Base-by-base conservation (phyloP, 2,888 invertebrate species). In the Heliconius aoede region DNA sequence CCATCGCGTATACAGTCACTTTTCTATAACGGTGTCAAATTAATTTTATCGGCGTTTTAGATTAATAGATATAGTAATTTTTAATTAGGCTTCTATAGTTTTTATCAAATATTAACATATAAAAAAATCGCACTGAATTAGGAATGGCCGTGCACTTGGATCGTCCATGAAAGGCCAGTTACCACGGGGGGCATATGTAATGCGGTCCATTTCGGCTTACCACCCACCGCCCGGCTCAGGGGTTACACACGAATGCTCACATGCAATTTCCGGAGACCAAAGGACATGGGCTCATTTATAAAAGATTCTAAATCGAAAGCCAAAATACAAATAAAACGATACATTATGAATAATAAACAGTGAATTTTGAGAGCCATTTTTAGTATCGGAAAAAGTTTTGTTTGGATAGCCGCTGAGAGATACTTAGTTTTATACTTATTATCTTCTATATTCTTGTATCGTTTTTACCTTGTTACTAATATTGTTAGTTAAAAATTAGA, bases 131-230 rank as follows among this genome's bases (percentile, higher is more conserved):
- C 21, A 46, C 2, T 24, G 64, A 64, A 36, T n/a, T 36, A 36
- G 7, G 15, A 36, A 64, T n/a, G 36, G 65, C 24, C 36, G 24
- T 65, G 65, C 65, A 65, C 40, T 65, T 65, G 36, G 51, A 68
- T 60, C 61, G 18, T 78, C 32, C 73, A 65, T 64, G 64, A 36
- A 67, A 67, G 71, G 71, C 64, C 76, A 74, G 77, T 79, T 73
- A 77, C 79, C 75, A 74, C 73, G 72, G 67, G 73, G 72, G 68
- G 73, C 76, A 78, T 79, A 79, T 77, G 74, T 82, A 79, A 80
- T 79, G 78, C 78, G 72, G 79, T 73, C 76, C 62, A 64, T 46
- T 69, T 74, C 69, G 30, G 73, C 73, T 72, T 60, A 65, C 75
- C 76, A 60, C 76, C 76, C 46, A 72, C 76, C 74, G 24, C 79